phyloP scores from a whole-genome alignment of 2,888 invertebrate genomes.

The Blastobasis adustella region DNA sequence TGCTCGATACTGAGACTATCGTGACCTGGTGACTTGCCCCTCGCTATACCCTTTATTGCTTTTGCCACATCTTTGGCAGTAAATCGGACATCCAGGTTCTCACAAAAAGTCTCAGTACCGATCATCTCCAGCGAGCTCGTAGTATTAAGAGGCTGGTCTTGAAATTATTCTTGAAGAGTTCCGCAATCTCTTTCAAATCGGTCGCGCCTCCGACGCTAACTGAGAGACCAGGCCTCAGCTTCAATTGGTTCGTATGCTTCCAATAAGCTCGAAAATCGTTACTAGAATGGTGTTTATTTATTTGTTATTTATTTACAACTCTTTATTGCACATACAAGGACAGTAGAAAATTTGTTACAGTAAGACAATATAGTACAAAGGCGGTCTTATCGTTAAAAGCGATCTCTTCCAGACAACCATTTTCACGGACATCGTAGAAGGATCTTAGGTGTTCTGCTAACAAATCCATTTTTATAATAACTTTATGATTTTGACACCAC shows the following conservation, averaged over 20 bases:
- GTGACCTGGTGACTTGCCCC: neutral
- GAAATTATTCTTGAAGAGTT: neutral
- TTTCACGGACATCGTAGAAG: too few relatives aligned
- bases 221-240: neutral
- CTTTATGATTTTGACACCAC: slow-evolving; percentile 9
- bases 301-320: too few relatives aligned
- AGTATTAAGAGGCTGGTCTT: neutral
- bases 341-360: too few relatives aligned
- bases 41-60: neutral
- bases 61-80: neutral
- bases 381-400: too few relatives aligned
- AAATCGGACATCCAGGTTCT: neutral
- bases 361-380: too few relatives aligned
- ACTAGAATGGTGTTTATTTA: neutral
- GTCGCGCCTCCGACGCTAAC: neutral
- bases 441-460: slow-evolving; percentile 7
- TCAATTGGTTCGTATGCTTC: slow-evolving; percentile 8
- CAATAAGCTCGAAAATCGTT: slow-evolving; percentile 7
- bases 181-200: neutral
- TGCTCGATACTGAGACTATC: neutral
- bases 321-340: too few relatives aligned
- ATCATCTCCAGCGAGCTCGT: neutral
- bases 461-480: slow-evolving; percentile 9
- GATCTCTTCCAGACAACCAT: too few relatives aligned
- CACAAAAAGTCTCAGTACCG: neutral